Conservation (phyloP, 2,113 vertebrate species). For the Dolichotis patagonum region DNA sequence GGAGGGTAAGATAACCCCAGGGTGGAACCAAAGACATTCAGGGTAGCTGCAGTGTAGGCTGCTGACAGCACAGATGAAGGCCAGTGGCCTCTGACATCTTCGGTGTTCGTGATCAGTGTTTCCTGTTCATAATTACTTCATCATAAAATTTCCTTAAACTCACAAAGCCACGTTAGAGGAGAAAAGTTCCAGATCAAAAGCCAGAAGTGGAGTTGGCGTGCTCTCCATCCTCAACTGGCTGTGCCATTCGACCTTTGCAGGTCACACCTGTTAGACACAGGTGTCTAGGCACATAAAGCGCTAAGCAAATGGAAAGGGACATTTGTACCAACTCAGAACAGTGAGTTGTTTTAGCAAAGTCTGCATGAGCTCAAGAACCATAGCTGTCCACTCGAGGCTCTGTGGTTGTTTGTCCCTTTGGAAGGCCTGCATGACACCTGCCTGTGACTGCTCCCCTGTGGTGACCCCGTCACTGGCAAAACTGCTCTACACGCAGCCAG, state of each 20-base stretch:
- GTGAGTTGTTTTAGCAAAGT: neutral
- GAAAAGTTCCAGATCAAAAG: neutral
- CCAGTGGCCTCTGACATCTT: rapidly evolving
- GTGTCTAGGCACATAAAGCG: neutral
- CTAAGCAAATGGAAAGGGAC: neutral
- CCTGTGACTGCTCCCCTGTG: neutral
- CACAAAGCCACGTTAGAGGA: neutral
- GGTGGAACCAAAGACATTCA: rapidly evolving
- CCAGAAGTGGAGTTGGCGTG: rapidly evolving
- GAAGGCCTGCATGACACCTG: neutral
- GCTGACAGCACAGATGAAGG: rapidly evolving
- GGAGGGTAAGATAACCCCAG: rapidly evolving
- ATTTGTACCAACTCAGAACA: neutral
- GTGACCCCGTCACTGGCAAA: neutral
- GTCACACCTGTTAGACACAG: neutral
- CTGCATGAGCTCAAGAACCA: neutral
- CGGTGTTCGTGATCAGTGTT: rapidly evolving
- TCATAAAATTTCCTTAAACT: no score
- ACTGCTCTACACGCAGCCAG: rapidly evolving
- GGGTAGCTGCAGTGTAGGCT: rapidly evolving
- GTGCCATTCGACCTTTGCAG: rapidly evolving
- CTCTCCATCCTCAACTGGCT: no score
- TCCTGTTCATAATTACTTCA: neutral
- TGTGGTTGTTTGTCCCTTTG: neutral
- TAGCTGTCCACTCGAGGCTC: neutral